These are phyloP conservation scores for Sarcophilus harrisii DNA, from an alignment of 2,797 vertebrate species.

Conservation along the genomic window DNA sequence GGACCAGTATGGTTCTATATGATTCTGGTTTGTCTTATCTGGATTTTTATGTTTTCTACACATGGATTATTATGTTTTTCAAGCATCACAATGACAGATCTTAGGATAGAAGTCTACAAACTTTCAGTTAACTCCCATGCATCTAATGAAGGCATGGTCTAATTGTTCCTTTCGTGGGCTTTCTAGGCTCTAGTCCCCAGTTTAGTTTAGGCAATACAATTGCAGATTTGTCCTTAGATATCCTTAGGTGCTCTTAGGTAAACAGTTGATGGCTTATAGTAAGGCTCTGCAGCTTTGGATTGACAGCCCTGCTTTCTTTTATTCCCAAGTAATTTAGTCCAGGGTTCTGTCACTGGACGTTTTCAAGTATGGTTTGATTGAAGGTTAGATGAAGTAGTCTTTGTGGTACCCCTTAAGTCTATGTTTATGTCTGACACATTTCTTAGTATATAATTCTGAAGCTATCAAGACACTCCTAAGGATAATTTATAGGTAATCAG, in stretches of 20 bases:
- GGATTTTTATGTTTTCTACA: background rate
- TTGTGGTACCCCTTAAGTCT: background rate
- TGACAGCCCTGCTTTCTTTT: background rate
- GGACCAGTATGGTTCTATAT: background rate
- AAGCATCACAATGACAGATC: background rate
- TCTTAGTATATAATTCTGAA: background rate
- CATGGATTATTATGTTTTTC: background rate
- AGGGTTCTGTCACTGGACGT: background rate
- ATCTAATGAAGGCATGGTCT: background rate
- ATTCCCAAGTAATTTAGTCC: background rate
- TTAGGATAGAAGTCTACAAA: background rate
- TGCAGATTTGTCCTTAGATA: background rate
- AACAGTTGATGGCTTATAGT: background rate
- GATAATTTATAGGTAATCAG: background rate
- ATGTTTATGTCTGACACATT: background rate
- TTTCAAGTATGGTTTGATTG: background rate
- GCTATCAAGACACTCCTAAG: background rate
- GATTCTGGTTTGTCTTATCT: background rate
- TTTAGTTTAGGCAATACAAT: background rate
- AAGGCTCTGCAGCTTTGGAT: background rate
- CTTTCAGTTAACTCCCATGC: background rate
- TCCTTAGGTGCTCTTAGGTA: too few species aligned
- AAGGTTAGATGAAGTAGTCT: background rate
- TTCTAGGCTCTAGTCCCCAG: background rate
- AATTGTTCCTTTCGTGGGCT: background rate